A percentile compares a stretch with the other conserved stretches of the same genome.
These are phyloP conservation scores for Branchellion lobata DNA, from an alignment of 2,888 invertebrate species.

Conservation along the genomic window DNA sequence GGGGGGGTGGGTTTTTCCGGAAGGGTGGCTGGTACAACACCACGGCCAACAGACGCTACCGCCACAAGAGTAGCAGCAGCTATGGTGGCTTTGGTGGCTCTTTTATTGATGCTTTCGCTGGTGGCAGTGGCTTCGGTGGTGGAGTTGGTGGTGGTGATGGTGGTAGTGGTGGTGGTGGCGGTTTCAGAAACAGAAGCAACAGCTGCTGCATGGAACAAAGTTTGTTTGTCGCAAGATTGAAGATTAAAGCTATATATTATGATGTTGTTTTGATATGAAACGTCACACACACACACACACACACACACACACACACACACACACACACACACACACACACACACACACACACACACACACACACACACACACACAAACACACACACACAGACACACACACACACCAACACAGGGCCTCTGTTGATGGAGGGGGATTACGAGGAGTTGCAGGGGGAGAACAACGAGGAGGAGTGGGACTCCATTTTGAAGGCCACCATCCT, in stretches of 20 bases:
- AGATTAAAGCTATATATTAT: not conserved
- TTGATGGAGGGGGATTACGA: not conserved
- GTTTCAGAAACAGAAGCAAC: not conserved
- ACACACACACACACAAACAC: too few species aligned
- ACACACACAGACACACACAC: too few species aligned
- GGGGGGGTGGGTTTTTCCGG: not conserved
- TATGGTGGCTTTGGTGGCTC: not conserved
- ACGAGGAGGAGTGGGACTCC: not conserved
- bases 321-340: too few species aligned
- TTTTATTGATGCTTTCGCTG: too few species aligned
- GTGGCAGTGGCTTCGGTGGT: too few species aligned
- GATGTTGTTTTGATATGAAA: too few species aligned
- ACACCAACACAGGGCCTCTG: not conserved
- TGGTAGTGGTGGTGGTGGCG: not conserved
- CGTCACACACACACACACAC: too few species aligned
- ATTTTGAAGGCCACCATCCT: not conserved
- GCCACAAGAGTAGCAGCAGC: not conserved
- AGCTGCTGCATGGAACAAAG: not conserved
- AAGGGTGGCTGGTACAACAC: not conserved
- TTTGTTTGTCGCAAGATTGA: not conserved
- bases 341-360: too few species aligned
- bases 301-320: too few species aligned
- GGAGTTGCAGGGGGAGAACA: slow-evolving; percentile 1
- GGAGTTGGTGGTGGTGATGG: too few species aligned
- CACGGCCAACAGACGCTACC: not conserved